phyloP scores from a whole-genome alignment of 2,113 vertebrate genomes.

The Gymnogyps californianus region DNA sequence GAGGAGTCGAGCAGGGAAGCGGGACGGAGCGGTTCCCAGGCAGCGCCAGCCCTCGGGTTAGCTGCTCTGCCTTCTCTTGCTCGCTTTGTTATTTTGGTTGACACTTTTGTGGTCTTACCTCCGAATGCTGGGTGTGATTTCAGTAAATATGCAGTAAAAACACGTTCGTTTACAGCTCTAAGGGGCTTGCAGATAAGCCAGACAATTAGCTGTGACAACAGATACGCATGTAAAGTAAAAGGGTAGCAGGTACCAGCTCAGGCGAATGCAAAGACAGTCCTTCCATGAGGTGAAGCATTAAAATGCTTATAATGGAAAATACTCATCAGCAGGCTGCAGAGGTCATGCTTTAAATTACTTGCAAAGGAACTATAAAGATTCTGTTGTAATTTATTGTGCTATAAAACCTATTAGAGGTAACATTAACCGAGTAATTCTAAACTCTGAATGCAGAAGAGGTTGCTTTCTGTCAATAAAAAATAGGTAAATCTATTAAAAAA shows the following conservation, averaged over 20 bases:
- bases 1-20: no score
- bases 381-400: not conserved
- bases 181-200: not conserved
- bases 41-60: not conserved
- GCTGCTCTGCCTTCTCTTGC: not conserved
- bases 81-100: not conserved
- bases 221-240: not conserved
- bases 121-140: not conserved
- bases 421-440: not conserved
- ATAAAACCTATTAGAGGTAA: not conserved
- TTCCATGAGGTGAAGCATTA: not conserved
- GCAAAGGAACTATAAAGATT: not conserved
- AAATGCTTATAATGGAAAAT: not conserved
- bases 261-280: accelerated
- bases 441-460: not conserved
- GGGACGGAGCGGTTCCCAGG: not conserved
- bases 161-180: accelerated
- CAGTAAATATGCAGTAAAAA: not conserved
- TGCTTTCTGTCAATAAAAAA: not conserved
- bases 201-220: accelerated
- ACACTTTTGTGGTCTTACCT: not conserved
- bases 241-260: not conserved
- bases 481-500: not conserved
- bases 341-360: not conserved
- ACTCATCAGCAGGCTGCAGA: not conserved